Evolutionary conservation across 2,113 vertebrate genomes (phyloP).

Genomic region (Spheniscus mendiculus): DNA sequence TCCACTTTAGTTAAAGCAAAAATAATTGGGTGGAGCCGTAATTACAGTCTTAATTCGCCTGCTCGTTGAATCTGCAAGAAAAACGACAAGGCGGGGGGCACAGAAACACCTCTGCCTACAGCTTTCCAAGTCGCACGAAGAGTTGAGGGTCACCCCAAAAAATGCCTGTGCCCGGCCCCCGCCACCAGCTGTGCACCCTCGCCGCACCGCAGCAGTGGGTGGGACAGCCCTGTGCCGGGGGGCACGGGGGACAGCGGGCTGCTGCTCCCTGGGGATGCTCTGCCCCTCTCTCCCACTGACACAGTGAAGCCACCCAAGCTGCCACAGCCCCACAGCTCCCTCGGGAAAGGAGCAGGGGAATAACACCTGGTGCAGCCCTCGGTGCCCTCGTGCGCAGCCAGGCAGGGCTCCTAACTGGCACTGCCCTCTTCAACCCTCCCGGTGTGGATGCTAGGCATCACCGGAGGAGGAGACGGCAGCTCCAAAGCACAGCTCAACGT

Average conservation of each 20-base stretch:
- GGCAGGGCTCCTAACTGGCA: neutral
- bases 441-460: neutral
- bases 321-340: neutral
- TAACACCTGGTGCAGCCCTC: rapidly evolving
- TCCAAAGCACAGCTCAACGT: neutral
- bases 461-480: neutral
- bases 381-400: rapidly evolving
- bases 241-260: rapidly evolving
- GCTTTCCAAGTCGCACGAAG: neutral
- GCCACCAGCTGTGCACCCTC: neutral
- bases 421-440: neutral
- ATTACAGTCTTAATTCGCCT: neutral
- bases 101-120: neutral
- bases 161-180: rapidly evolving
- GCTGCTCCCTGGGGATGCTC: neutral
- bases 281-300: neutral
- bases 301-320: neutral
- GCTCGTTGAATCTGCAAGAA: neutral
- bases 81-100: neutral
- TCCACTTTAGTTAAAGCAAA: neutral
- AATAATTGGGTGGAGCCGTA: neutral
- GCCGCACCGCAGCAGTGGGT: rapidly evolving
- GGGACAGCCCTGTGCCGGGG: neutral
- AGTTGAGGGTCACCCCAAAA: neutral
- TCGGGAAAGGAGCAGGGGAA: neutral